These are phyloP conservation scores for Pyrocoelia pectoralis DNA, from an alignment of 2,888 invertebrate genomes.

Conservation along the genomic window DNA sequence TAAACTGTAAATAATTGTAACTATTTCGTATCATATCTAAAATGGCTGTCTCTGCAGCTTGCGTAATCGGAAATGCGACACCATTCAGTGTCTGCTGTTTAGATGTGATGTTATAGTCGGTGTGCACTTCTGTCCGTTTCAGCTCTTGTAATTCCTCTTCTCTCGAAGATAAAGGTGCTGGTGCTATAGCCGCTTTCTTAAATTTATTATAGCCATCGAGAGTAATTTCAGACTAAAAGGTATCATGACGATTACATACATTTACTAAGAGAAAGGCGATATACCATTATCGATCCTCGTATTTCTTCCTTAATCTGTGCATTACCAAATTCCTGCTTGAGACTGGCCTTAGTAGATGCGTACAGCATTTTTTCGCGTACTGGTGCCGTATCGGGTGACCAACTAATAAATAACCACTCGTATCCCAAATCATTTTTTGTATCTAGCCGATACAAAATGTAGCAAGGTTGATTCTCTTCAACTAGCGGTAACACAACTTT, in stretches of 20 bases:
- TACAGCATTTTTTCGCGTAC: slow-evolving; percentile 97
- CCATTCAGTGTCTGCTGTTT: slow-evolving; percentile 91
- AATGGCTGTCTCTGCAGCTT: slow-evolving; percentile 80
- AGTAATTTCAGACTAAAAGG: slow-evolving; percentile 71
- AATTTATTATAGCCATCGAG: slow-evolving; percentile 84
- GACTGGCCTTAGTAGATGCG: slow-evolving; percentile 95
- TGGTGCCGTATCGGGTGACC: slow-evolving; percentile 92
- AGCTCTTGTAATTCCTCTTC: slow-evolving; percentile 87
- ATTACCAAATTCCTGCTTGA: slow-evolving; percentile 96
- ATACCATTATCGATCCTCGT: slow-evolving; percentile 84
- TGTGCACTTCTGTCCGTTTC: slow-evolving; percentile 71
- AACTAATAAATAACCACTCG: slow-evolving; percentile 93
- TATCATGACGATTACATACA: not conserved
- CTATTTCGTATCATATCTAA: slow-evolving; percentile 75
- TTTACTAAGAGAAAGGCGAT: too few species aligned
- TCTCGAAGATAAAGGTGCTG: slow-evolving; percentile 88
- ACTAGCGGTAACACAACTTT: slow-evolving; percentile 74
- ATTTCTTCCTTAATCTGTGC: slow-evolving; percentile 94
- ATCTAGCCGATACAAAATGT: slow-evolving; percentile 87
- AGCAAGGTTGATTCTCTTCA: slow-evolving; percentile 86
- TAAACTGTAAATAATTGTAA: slow-evolving; percentile 90
- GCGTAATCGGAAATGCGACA: slow-evolving; percentile 87
- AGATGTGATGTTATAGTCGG: slow-evolving; percentile 81
- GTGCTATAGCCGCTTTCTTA: slow-evolving; percentile 78
- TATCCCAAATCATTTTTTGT: slow-evolving; percentile 80